A percentile compares a stretch with the other conserved stretches of the same genome.
phyloP scores from a whole-genome alignment of 1,140 invertebrate genomes.

The Pseudobourletiella spinata region DNA sequence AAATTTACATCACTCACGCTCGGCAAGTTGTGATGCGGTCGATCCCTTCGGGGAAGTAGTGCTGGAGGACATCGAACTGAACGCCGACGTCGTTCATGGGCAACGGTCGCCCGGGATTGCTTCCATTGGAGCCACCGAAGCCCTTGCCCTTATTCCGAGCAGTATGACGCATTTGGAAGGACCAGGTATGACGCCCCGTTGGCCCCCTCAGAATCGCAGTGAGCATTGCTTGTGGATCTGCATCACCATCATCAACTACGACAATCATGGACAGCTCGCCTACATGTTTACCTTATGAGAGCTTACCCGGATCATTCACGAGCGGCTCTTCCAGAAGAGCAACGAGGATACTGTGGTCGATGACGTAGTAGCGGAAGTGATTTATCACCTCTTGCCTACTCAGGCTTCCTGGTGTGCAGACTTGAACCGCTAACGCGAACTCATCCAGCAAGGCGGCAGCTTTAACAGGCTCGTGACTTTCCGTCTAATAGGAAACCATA shows the following conservation, averaged over 20 bases:
- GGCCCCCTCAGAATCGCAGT: constrained; percentile 76
- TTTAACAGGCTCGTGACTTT: constrained; percentile 40
- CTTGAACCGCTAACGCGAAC: constrained; percentile 68
- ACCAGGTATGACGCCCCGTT: constrained; percentile 90
- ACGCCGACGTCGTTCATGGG: constrained; percentile 60
- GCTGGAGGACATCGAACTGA: constrained; percentile 44
- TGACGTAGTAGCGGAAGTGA: constrained; percentile 80
- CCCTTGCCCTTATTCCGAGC: constrained; percentile 56
- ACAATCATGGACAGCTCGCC: not conserved
- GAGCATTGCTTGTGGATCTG: constrained; percentile 51
- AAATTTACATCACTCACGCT: constrained; percentile 58
- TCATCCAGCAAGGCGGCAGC: constrained; percentile 76
- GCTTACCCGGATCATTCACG: constrained; percentile 50
- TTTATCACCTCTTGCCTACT: constrained; percentile 49
- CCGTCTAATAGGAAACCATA: too few relatives aligned
- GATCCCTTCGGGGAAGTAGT: constrained; percentile 73
- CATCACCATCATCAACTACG: not conserved
- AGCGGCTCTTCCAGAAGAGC: constrained; percentile 84
- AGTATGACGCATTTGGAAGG: constrained; percentile 73
- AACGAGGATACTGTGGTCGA: constrained; percentile 79
- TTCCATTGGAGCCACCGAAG: constrained; percentile 46
- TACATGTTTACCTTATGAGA: too few relatives aligned
- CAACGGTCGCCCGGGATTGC: constrained; percentile 66
- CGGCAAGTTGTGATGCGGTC: constrained; percentile 69
- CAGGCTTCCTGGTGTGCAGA: constrained; percentile 50